A percentile compares a stretch with the other conserved stretches of the same genome.
Conservation (phyloP, 2,113 vertebrate species). For the Saguinus midas region DNA sequence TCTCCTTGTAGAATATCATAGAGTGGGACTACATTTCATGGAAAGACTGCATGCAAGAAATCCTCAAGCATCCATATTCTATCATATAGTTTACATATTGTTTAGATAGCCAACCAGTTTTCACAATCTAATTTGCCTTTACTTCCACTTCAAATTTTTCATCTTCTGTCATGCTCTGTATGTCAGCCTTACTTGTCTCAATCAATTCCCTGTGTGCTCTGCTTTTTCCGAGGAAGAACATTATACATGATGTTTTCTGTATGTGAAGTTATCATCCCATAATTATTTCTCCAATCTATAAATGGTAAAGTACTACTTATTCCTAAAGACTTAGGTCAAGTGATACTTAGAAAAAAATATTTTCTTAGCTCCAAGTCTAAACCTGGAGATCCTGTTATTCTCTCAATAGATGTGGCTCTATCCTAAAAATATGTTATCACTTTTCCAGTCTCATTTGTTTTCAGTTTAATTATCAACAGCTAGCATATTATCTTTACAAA, state of each 20-base stretch:
- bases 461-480: neutral
- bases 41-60: neutral
- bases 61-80: neutral
- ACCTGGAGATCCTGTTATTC: neutral
- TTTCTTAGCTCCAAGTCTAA: neutral
- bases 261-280: neutral
- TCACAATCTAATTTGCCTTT: neutral
- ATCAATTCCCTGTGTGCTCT: neutral
- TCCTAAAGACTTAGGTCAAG: neutral
- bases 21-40: neutral
- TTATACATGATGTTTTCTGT: neutral
- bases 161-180: neutral
- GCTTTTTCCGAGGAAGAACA: neutral
- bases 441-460: neutral
- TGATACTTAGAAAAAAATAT: neutral
- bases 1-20: neutral
- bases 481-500: neutral
- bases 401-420: neutral
- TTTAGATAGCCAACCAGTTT: neutral
- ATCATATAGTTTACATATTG: neutral
- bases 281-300: neutral
- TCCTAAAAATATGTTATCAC: neutral
- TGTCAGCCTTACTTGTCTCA: neutral
- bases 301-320: neutral
- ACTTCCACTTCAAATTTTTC: neutral